Base-by-base conservation (phyloP, 2,797 vertebrate genomes). In the Botia almorhae region DNA sequence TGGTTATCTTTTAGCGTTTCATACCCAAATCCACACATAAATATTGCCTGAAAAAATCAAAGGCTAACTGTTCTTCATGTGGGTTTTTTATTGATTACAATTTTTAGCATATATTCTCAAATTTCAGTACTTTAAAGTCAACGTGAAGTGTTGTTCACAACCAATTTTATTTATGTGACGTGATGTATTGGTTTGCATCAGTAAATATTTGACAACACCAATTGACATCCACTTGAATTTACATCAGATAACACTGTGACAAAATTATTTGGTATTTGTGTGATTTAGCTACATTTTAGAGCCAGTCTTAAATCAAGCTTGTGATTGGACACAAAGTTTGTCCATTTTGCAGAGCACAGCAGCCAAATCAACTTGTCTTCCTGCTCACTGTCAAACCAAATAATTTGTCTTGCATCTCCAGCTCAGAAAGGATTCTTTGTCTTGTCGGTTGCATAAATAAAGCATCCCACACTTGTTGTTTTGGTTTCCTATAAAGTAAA, bases 401-500 rank as follows among this genome's bases (percentile, higher is more conserved):
- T 73, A 29, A 74, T 71, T 64, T 21, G 14, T 48, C 53, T 74
- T 67, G 13, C 46, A 6, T 80, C 17, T 76, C 29, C 23, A 21
- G 21, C 16, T 60, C 5, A 68, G 81, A 78, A 80, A 21, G 43
- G n/a, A 53, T 29, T 46, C 23, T 80, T 63, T 85, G 76, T 83
- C 70, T 60, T 48, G 60, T 69, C 58, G 43, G 60, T 78, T 58
- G 26, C 2, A 43, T 8, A 64, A 17, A 84, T 78, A 82, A 84
- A 75, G 53, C 46, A n/a, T 76, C 65, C 68, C 43, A 53, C 71
- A 82, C 76, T 72, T 81, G 69, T 72, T 71, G 78, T 81, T 82
- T 74, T 23, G 50, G 56, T 36, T 67, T 71, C 71, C 81, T 56
- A 86, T 84, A 76, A 84, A 81, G 81, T 76, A 17, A 81, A 70